These are phyloP conservation scores for Drosophila nigricruria DNA, from an alignment of 2,888 invertebrate genomes.

Conservation along the genomic window DNA sequence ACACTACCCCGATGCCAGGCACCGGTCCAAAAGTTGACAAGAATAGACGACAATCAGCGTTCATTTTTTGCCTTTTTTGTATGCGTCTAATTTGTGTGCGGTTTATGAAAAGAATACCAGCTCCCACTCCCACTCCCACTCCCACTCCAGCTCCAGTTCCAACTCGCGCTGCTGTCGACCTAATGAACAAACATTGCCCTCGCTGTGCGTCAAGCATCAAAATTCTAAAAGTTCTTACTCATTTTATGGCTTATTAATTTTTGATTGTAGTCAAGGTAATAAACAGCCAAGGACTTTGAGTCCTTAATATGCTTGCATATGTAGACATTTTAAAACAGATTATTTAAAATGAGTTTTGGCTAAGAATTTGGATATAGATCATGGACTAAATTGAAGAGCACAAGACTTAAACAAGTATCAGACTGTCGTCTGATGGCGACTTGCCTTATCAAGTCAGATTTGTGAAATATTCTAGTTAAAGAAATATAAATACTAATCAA, in stretches of 20 bases:
- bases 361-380: not conserved
- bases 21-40: constrained; percentile 56
- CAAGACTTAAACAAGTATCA: not conserved
- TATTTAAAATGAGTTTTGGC: not conserved
- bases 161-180: constrained; percentile 9
- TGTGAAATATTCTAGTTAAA: too few species aligned
- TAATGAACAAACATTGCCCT: constrained; percentile 44
- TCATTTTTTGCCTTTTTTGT: constrained; percentile 62
- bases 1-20: constrained; percentile 11
- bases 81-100: constrained; percentile 74
- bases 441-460: too few species aligned
- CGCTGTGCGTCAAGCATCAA: constrained; percentile 25
- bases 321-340: not conserved
- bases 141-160: constrained; percentile 8
- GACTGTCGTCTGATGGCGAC: too few species aligned
- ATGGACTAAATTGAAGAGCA: not conserved
- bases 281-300: not conserved
- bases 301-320: not conserved
- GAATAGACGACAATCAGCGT: constrained; percentile 77
- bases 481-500: not conserved
- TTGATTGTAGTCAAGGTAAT: constrained; percentile 41
- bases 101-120: constrained; percentile 62
- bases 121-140: not conserved
- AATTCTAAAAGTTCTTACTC: constrained; percentile 44
- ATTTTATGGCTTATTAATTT: constrained; percentile 73